Percentiles rank a stretch among this genome's conserved stretches.
Conservation (phyloP, 2,113 vertebrate species). For the Nyctereutes procyonoides region DNA sequence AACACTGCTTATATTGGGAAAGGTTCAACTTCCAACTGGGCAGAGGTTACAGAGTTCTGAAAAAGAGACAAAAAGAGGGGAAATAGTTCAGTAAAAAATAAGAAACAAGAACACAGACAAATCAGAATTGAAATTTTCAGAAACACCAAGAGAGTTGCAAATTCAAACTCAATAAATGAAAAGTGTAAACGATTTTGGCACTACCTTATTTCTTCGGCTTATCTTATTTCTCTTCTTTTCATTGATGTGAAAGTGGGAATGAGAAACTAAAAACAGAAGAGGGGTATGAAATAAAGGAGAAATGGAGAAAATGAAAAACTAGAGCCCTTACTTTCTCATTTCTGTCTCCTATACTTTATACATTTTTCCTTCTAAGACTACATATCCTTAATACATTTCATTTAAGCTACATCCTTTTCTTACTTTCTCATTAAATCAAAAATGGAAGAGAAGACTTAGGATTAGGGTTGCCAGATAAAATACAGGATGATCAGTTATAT, state of each 20-base stretch:
- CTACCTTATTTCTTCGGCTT: neutral
- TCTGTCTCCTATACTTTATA: conserved; percentile 1
- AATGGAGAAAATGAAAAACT: conserved; percentile 8
- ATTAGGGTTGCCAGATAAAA: conserved; percentile 13
- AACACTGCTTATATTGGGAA: conserved; percentile 46
- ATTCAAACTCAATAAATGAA: conserved; percentile 13
- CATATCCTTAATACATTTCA: neutral
- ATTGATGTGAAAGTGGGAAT: neutral
- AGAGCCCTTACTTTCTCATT: neutral
- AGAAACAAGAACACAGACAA: conserved; percentile 31
- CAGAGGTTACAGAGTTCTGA: conserved; percentile 51
- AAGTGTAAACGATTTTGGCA: neutral
- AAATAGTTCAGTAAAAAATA: conserved; percentile 8
- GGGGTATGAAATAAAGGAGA: neutral
- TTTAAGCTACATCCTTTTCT: neutral
- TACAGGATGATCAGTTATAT: neutral
- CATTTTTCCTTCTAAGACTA: conserved; percentile 7
- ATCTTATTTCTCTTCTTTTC: neutral
- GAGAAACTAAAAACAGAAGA: neutral
- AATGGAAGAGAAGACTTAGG: conserved; percentile 1
- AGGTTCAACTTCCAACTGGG: conserved; percentile 32
- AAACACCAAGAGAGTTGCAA: neutral
- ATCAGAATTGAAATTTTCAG: conserved; percentile 21
- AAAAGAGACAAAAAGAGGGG: conserved; percentile 11
- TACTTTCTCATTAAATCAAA: conserved; percentile 17